Percentiles rank a stretch among this genome's conserved stretches.
phyloP scores from a whole-genome alignment of 2,113 vertebrate genomes.

The Acinonyx jubatus region DNA sequence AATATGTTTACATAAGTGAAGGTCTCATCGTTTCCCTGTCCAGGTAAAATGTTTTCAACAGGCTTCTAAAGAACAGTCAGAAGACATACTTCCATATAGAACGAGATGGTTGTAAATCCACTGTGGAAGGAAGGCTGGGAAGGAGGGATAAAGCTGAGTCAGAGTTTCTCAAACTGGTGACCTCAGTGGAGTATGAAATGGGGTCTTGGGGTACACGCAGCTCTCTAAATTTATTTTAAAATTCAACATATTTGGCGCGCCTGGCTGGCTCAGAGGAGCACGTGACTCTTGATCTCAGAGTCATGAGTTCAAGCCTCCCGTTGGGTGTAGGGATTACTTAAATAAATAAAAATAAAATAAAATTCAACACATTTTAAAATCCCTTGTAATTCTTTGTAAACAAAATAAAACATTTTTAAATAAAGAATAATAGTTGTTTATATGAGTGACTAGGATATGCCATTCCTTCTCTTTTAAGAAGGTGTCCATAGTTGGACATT shows the following conservation, averaged over 20 bases:
- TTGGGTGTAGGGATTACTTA: neutral
- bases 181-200: neutral
- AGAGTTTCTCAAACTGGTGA: neutral
- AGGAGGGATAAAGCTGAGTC: neutral
- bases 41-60: neutral
- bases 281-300: neutral
- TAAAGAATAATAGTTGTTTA: neutral
- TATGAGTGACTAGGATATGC: neutral
- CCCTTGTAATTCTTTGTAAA: neutral
- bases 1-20: neutral
- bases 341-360: neutral
- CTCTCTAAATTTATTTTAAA: neutral
- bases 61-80: neutral
- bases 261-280: neutral
- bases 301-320: neutral
- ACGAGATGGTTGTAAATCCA: neutral
- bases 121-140: neutral
- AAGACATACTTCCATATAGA: neutral
- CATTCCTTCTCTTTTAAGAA: neutral
- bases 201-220: neutral
- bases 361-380: neutral
- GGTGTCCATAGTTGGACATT: neutral
- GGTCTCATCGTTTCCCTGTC: neutral
- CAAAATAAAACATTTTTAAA: conserved; percentile 8
- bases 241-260: neutral